Conservation (phyloP, 2,888 invertebrate genomes). For the Tetragonisca angustula region DNA sequence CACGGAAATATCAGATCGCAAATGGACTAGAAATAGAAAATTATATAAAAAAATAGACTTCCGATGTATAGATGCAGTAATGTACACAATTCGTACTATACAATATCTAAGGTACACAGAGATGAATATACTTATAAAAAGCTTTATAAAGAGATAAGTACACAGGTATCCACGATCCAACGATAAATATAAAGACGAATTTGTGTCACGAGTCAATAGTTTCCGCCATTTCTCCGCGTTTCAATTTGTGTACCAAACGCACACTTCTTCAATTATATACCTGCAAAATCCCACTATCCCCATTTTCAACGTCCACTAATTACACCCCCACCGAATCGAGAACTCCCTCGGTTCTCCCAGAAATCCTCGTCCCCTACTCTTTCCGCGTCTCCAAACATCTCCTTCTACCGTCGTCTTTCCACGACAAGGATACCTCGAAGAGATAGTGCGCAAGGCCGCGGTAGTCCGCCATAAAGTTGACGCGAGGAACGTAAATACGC, state of each 20-base stretch:
- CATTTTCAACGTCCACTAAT: neutral
- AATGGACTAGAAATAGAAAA: too few species aligned
- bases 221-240: too few species aligned
- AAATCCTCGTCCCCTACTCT: neutral
- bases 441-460: slow-evolving; percentile 21
- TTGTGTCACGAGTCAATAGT: neutral
- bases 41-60: too few species aligned
- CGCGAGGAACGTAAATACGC: neutral
- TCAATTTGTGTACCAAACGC: neutral
- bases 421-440: neutral
- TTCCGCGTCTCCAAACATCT: neutral
- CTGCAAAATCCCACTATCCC: neutral
- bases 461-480: slow-evolving; percentile 10
- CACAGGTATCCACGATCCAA: too few species aligned
- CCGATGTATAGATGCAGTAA: too few species aligned
- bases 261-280: neutral
- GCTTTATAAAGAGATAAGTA: too few species aligned
- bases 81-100: too few species aligned
- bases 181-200: neutral
- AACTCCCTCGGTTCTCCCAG: neutral
- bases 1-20: neutral
- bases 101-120: too few species aligned
- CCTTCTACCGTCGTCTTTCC: neutral
- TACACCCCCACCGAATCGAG: neutral
- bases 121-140: too few species aligned